Evolutionary conservation across 2,888 invertebrate species (phyloP).

Genomic region (Amiota communis): DNA sequence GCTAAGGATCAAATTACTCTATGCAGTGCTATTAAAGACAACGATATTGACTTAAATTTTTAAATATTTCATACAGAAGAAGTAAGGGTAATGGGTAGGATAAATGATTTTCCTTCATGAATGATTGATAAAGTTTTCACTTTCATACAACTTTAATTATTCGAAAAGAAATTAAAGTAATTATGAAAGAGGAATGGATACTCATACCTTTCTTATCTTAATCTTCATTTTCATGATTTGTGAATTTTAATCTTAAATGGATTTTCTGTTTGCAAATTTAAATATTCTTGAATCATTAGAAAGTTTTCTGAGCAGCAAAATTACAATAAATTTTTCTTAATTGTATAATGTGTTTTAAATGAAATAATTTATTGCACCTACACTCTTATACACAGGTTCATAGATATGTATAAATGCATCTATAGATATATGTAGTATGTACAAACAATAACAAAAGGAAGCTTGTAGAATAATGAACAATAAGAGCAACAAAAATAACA

Average conservation of each 20-base stretch:
- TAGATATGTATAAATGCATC: background rate
- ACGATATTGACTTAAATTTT: background rate
- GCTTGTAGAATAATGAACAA: background rate
- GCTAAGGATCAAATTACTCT: no score
- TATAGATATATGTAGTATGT: background rate
- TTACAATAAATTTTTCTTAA: background rate
- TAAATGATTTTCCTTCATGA: no score
- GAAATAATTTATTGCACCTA: slow-evolving; percentile 3
- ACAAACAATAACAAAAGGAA: slow-evolving; percentile 4
- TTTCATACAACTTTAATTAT: no score
- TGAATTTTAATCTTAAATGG: no score
- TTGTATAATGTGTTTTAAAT: background rate
- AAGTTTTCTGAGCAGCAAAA: no score
- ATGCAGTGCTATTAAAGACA: background rate
- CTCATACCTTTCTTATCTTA: no score
- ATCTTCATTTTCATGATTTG: no score
- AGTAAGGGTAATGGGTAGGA: background rate
- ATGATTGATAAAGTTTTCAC: no score
- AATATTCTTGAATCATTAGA: no score
- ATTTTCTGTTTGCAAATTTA: no score
- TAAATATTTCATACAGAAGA: background rate
- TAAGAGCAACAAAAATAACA: background rate
- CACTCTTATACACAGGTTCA: background rate
- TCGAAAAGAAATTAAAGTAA: no score
- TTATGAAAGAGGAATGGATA: no score